phyloP scores from a whole-genome alignment of 1,140 invertebrate genomes.

The Ditylenchus dipsaci region DNA sequence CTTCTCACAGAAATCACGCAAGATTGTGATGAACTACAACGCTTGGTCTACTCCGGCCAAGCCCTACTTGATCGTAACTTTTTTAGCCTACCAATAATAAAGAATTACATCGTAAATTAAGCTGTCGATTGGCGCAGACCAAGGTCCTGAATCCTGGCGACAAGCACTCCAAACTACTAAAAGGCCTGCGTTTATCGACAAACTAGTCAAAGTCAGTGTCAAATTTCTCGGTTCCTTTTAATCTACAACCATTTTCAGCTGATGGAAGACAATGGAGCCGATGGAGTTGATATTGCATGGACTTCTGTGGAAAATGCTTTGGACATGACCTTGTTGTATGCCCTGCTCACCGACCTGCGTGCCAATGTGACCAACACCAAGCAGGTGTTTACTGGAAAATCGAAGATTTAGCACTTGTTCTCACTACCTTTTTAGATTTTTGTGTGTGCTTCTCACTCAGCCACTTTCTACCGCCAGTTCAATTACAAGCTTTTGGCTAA shows the following conservation, averaged over 20 bases:
- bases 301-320: not conserved
- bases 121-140: not conserved
- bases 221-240: not conserved
- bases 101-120: not conserved
- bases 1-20: not conserved
- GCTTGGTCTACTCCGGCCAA: conserved; percentile 16
- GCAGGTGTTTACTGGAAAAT: not conserved
- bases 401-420: too few relatives aligned
- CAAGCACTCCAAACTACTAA: not conserved
- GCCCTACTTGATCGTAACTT: not conserved
- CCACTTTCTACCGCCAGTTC: not conserved
- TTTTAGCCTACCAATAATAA: not conserved
- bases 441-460: not conserved
- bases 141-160: not conserved
- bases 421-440: not conserved
- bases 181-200: conserved; percentile 8
- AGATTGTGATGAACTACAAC: conserved; percentile 10
- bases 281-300: conserved; percentile 27
- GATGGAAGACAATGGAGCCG: conserved; percentile 12
- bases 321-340: not conserved
- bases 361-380: not conserved
- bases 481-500: not conserved
- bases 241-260: conserved; percentile 9
- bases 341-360: not conserved
- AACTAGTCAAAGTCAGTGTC: conserved; percentile 1